Conservation (phyloP, 2,888 invertebrate species). For the Ypsolopha scabrella region DNA sequence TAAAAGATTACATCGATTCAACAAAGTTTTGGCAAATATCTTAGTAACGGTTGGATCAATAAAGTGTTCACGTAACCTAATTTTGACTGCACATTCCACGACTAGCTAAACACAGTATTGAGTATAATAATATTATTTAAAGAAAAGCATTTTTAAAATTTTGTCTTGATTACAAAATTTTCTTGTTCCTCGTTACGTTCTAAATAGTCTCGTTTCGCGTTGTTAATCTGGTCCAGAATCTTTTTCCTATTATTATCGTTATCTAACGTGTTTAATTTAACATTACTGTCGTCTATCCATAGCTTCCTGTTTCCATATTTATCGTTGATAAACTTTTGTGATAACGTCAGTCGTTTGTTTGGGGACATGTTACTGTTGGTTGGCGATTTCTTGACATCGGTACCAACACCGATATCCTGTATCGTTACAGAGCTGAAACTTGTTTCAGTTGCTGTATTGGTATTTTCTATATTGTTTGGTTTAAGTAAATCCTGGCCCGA, state of each 20-base stretch:
- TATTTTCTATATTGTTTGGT: conserved; percentile 27
- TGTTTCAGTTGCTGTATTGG: conserved; percentile 60
- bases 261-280: conserved; percentile 39
- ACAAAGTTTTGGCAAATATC: conserved; percentile 22
- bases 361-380: conserved; percentile 31
- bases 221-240: conserved; percentile 45
- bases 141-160: conserved; percentile 20
- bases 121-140: not conserved
- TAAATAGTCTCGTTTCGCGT: conserved; percentile 40
- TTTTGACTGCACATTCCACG: conserved; percentile 38
- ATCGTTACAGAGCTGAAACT: conserved; percentile 24
- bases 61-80: conserved; percentile 30
- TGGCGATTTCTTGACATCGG: conserved; percentile 45
- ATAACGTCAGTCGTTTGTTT: conserved; percentile 49
- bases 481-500: conserved; percentile 54
- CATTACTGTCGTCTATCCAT: conserved; percentile 52
- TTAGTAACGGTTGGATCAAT: conserved; percentile 49
- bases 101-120: conserved; percentile 20
- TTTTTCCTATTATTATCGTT: conserved; percentile 43
- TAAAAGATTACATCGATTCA: conserved; percentile 33
- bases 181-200: conserved; percentile 40
- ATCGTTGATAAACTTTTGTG: conserved; percentile 66
- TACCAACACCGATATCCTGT: not conserved
- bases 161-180: conserved; percentile 27
- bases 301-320: conserved; percentile 64